Evolutionary conservation across 2,888 invertebrate genomes (phyloP).

Genomic region (Cotesia congregata): DNA sequence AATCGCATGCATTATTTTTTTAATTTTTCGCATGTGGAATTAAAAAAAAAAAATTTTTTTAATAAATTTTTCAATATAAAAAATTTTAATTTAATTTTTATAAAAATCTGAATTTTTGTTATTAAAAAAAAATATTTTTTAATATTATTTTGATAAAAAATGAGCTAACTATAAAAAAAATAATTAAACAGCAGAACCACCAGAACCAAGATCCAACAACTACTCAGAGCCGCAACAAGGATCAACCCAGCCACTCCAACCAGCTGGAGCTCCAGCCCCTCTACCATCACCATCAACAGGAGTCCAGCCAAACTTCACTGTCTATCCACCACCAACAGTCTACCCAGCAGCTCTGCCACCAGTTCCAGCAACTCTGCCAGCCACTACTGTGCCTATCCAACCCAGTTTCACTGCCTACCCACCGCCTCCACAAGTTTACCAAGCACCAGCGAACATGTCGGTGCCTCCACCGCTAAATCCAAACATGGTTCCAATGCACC

Average conservation of each 20-base stretch:
- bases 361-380: neutral
- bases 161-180: neutral
- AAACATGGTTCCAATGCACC: conserved; percentile 57
- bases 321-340: neutral
- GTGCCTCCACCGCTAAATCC: conserved; percentile 61
- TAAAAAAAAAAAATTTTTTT: too few relatives aligned
- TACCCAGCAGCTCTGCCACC: neutral
- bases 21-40: too few relatives aligned
- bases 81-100: too few relatives aligned
- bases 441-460: conserved; percentile 60
- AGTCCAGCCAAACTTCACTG: neutral
- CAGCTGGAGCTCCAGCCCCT: neutral
- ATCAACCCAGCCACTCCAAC: neutral
- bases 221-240: neutral
- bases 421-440: conserved; percentile 65
- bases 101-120: too few relatives aligned
- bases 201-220: neutral
- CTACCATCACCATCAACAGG: neutral
- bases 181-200: neutral
- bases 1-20: too few relatives aligned
- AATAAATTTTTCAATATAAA: too few relatives aligned
- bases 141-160: neutral
- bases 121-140: too few relatives aligned
- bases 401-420: conserved; percentile 58
- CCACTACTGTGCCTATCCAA: conserved; percentile 54